Evolutionary conservation across 2,797 vertebrate genomes (phyloP).

Genomic region (Sciaenops ocellatus): DNA sequence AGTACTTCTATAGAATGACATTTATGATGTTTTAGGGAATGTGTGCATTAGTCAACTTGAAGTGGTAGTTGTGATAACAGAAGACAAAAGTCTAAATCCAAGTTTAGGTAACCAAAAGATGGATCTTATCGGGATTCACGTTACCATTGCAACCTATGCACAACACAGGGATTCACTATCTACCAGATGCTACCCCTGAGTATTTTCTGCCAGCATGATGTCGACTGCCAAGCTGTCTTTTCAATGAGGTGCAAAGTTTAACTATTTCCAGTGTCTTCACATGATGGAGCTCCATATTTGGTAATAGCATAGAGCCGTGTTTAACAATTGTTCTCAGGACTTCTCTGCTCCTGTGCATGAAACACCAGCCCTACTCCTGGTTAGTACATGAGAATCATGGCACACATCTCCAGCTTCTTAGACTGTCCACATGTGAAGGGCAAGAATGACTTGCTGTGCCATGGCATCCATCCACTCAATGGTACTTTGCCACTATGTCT

Average conservation of each 20-base stretch:
- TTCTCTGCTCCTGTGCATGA: neutral
- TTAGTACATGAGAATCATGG: neutral
- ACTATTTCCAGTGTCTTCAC: neutral
- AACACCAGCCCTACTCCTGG: neutral
- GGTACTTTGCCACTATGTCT: neutral
- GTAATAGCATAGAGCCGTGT: neutral
- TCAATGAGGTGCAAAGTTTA: neutral
- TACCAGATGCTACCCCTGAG: neutral
- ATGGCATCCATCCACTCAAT: neutral
- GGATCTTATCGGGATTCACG: neutral
- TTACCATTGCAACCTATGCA: neutral
- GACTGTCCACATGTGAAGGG: neutral
- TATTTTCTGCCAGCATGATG: slow-evolving; percentile 3
- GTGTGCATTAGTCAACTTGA: slow-evolving; percentile 19
- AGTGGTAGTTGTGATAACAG: neutral
- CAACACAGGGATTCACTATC: neutral
- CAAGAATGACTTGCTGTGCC: neutral
- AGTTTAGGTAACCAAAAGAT: neutral
- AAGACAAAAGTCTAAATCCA: neutral
- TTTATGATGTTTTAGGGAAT: neutral
- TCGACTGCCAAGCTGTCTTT: neutral
- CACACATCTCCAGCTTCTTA: neutral
- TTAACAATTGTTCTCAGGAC: neutral
- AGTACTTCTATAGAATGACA: neutral
- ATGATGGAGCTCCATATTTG: neutral